A percentile compares a stretch with the other conserved stretches of the same genome.
Conservation (phyloP, 2,797 vertebrate genomes). For the Sarcoramphus papa region DNA sequence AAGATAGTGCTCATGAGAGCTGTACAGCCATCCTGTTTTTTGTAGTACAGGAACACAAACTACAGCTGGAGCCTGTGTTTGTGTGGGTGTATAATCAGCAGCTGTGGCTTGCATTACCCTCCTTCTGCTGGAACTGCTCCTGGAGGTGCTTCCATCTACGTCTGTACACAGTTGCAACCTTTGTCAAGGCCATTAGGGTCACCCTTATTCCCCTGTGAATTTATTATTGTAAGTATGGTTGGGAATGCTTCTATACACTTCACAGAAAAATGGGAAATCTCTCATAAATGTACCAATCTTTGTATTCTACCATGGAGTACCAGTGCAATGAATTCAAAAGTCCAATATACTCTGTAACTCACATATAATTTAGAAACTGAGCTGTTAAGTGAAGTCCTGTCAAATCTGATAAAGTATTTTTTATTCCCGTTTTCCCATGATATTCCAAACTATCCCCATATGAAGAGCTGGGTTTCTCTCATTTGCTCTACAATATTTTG, state of each 20-base stretch:
- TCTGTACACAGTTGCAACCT: not conserved
- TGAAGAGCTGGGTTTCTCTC: not conserved
- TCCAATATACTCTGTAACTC: not conserved
- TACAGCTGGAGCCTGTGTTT: not conserved
- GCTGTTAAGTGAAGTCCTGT: not conserved
- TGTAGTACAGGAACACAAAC: not conserved
- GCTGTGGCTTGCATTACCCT: not conserved
- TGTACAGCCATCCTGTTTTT: not conserved
- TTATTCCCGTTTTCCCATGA: not conserved
- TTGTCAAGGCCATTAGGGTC: not conserved
- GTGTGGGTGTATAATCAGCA: not conserved
- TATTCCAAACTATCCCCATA: not conserved
- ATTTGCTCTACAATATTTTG: not conserved
- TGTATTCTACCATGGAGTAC: not conserved
- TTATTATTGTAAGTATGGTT: not conserved
- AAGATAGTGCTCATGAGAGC: not conserved
- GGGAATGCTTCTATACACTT: not conserved
- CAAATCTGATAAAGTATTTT: not conserved
- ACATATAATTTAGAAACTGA: not conserved
- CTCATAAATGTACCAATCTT: not conserved
- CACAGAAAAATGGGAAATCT: not conserved
- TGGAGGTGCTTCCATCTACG: not conserved
- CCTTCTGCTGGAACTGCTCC: not conserved
- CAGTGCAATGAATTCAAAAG: not conserved
- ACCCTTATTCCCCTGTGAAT: not conserved